Base-by-base conservation (phyloP, 2,113 vertebrate species). In the Podocnemis expansa region DNA sequence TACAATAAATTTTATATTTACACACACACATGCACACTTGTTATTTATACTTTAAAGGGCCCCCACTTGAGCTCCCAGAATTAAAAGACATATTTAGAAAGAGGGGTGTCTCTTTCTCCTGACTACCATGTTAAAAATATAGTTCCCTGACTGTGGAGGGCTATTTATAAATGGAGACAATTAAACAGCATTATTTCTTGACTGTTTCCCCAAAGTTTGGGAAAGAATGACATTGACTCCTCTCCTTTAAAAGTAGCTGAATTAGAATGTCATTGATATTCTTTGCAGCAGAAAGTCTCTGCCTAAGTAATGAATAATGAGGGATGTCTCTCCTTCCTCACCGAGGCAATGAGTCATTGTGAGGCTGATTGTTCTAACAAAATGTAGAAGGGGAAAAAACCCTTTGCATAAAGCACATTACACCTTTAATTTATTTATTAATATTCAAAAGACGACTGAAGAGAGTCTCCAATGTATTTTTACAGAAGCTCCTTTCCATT, bases 221-320 rank as follows among this genome's bases (percentile, higher is more conserved):
- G 94, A 58, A 79, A 88, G 82, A 86, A 88, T 81, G 95, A 93
- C 94, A 92, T 41, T 31, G 88, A 10, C 88, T 89, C 52, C 93
- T 41, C 89, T 43, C 89, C 47, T 34, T 38, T 10, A 38, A 67
- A 94, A 96, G 93, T 2, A 70, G 79, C 84, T 63, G 94, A 56
- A 96, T 97, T 96, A 94, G 79, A 93, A 97, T 96, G 94, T 95
- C 56, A 47, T 0, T 90, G 91, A 93, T 85, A 81, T 25, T 94
- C 91, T 51, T 54, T 43, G 85, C 91, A 70, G 95, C 84, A 92
- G 92, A 95, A 8, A 93, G 94, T 47, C 95, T 92, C 94, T 88
- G 91, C 93, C 87, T 87, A 70, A 63, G 91, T 82, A 90, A 97
- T 96, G 97, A 97, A 87, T 95, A 86, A 97, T 96, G 97, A 97